A percentile compares a stretch with the other conserved stretches of the same genome.
Evolutionary conservation across 1,140 invertebrate genomes (phyloP).

Genomic region (Bombus breviceps): DNA sequence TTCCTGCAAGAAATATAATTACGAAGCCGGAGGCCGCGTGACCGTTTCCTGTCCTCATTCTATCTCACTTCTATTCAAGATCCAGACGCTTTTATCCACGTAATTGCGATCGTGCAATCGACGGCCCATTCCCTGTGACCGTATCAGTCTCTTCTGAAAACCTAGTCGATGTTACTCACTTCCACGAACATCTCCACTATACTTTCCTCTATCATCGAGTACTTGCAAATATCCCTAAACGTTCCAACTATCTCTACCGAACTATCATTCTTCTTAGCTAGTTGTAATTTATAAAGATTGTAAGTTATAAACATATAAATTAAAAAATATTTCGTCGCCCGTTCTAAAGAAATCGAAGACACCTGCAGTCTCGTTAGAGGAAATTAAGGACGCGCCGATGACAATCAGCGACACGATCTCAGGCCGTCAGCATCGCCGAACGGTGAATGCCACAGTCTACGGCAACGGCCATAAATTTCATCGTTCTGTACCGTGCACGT

Average conservation of each 20-base stretch:
- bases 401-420: constrained; percentile 4
- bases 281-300: not conserved
- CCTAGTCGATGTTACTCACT: not conserved
- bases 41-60: constrained; percentile 21
- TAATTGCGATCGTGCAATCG: constrained; percentile 38
- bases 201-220: too few species aligned
- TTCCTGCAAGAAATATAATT: constrained; percentile 43
- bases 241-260: not conserved
- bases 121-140: not conserved
- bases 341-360: not conserved
- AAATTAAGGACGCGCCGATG: not conserved
- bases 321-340: not conserved
- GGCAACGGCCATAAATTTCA: constrained; percentile 17
- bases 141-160: not conserved
- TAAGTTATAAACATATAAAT: not conserved
- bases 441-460: constrained; percentile 1
- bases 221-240: not conserved
- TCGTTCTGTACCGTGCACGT: constrained; percentile 24
- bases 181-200: not conserved
- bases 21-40: constrained; percentile 13
- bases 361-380: not conserved
- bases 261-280: not conserved
- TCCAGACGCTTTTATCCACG: constrained; percentile 14
- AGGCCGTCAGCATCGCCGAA: not conserved
- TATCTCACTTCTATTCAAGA: constrained; percentile 14